Percentiles rank a stretch among this genome's conserved stretches.
phyloP scores from a whole-genome alignment of 2,797 vertebrate genomes.

The Carduelis carduelis region DNA sequence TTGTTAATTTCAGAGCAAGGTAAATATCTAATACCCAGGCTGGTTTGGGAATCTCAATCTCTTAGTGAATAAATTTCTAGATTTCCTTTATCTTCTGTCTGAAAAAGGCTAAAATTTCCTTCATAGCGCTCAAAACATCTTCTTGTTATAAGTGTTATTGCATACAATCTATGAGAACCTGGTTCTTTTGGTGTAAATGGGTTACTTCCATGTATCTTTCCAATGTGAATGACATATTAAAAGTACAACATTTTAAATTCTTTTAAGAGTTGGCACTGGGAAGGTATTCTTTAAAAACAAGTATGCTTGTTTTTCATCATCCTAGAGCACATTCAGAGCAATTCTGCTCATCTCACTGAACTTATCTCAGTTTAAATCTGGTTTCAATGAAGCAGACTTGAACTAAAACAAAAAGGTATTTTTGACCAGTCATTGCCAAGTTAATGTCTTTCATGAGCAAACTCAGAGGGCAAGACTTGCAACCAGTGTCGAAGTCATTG shows the following conservation, averaged over 20 bases:
- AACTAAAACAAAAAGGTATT: neutral
- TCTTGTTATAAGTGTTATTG: neutral
- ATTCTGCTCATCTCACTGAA: neutral
- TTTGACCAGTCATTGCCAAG: neutral
- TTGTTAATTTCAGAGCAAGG: neutral
- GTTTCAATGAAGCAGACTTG: neutral
- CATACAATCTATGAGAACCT: neutral
- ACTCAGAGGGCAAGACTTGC: neutral
- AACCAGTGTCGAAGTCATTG: neutral
- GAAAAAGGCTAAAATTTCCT: neutral
- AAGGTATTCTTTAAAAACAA: neutral
- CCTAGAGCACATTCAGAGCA: neutral
- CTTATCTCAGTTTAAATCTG: neutral
- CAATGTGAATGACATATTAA: neutral
- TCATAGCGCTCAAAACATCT: neutral
- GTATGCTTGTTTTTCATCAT: neutral
- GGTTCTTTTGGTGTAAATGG: neutral
- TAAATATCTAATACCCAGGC: neutral
- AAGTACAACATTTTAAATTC: neutral
- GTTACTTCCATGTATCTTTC: neutral
- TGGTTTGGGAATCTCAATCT: neutral
- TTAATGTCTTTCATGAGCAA: neutral
- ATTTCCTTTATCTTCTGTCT: neutral
- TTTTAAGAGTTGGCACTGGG: neutral
- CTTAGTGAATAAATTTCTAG: neutral